Base-by-base conservation (phyloP, 2,797 vertebrate genomes). In the Mycteria americana region DNA sequence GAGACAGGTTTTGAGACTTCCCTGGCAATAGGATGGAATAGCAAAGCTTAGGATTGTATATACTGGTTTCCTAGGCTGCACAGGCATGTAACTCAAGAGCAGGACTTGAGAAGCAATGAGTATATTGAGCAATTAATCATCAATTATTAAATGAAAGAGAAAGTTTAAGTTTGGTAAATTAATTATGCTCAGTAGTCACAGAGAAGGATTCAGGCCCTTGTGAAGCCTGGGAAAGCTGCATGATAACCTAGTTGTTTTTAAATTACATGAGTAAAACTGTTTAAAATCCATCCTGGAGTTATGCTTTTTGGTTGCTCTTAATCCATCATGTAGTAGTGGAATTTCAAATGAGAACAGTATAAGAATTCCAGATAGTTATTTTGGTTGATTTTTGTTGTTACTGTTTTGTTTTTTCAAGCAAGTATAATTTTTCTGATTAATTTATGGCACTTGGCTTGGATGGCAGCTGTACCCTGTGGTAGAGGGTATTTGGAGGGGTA, bases 1-100 rank as follows among this genome's bases (percentile, higher is more conserved):
- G 89, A 46, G 74, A 50, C 59, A 81, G 11, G 18, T 76, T 88
- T 91, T 90, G 92, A 91, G 24, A n/a, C 35, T 92, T 92, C 9
- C 30, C 15, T 76, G 69, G 43, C 31, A 59, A 41, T n/a, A 48
- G 33, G 39, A 33, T 70, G 28, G 35, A 91, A 65, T 19, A 84
- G 39, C 10, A 77, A 85, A 74, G 33, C 2, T 91, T 60, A 77
- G 21, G 69, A 68, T 35, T 77, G 6, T 27, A 5, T 69, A 11
- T 33, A 31, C 12, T 35, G 24, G 18, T 62, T 86, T 91, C 28
- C 53, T 24, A 70, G 69, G 30, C 22, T 87, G 22, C 53, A n/a
- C 11, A 35, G 50, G 4, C 33, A 7, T n/a, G 33, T 39, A 59
- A 51, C 24, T 75, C 27, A 46, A 67, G 78, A 91, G 18, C 30